Percentiles rank a stretch among this genome's conserved stretches.
phyloP scores from a whole-genome alignment of 2,888 invertebrate genomes.

The Agrypnus murinus region DNA sequence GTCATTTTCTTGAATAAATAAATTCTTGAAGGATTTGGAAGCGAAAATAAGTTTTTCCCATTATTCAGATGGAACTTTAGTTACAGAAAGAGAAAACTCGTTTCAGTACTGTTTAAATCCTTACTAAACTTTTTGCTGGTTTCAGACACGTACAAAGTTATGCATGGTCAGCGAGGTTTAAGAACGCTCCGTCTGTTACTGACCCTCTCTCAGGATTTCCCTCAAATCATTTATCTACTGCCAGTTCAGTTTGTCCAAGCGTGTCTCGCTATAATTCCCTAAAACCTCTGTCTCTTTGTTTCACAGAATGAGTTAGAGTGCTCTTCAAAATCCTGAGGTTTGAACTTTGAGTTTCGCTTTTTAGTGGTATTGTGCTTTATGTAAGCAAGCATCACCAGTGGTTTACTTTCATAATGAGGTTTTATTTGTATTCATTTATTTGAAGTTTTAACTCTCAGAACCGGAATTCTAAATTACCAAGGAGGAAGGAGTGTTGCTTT shows the following conservation, averaged over 20 bases:
- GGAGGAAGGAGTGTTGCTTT: neutral
- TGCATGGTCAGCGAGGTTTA: slow-evolving; percentile 9
- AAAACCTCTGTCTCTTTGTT: slow-evolving; percentile 37
- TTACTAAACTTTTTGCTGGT: slow-evolving; percentile 7
- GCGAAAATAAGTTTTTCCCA: slow-evolving; percentile 18
- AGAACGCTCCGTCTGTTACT: slow-evolving; percentile 12
- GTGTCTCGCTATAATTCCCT: slow-evolving; percentile 32
- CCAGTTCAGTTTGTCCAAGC: slow-evolving; percentile 32
- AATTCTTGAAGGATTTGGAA: slow-evolving; percentile 6
- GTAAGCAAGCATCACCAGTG: slow-evolving; percentile 9
- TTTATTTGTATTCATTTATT: slow-evolving; percentile 31
- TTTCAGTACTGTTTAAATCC: neutral
- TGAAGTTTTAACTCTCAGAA: slow-evolving; percentile 13
- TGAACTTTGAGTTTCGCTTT: slow-evolving; percentile 30
- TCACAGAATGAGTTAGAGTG: slow-evolving; percentile 31
- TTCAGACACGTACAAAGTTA: slow-evolving; percentile 14
- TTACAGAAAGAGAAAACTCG: neutral
- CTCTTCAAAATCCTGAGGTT: slow-evolving; percentile 30
- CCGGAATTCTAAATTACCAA: slow-evolving; percentile 5
- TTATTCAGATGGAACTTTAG: slow-evolving; percentile 1
- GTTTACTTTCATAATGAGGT: slow-evolving; percentile 27
- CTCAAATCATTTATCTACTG: slow-evolving; percentile 31
- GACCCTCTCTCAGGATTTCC: slow-evolving; percentile 30
- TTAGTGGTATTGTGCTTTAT: slow-evolving; percentile 28
- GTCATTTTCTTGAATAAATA: slow-evolving; percentile 9